phyloP scores from a whole-genome alignment of 2,888 invertebrate species.

The Boloria euphrosyne region DNA sequence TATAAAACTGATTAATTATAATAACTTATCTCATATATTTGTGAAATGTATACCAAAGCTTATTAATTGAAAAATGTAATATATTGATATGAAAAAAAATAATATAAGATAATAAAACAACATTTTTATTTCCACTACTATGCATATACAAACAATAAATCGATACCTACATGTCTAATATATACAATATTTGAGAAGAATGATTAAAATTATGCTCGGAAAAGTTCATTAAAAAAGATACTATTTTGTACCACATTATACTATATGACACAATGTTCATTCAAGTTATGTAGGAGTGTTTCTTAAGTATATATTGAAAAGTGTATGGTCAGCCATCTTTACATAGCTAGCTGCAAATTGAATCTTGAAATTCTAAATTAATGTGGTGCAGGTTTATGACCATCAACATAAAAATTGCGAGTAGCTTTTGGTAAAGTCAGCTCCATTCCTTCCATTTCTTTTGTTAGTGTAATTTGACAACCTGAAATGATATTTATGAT shows the following conservation, averaged over 20 bases:
- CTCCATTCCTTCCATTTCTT: slow-evolving; percentile 93
- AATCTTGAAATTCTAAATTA: slow-evolving; percentile 59
- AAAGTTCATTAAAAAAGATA: too few species aligned
- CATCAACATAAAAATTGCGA: slow-evolving; percentile 98
- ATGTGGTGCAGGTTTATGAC: slow-evolving; percentile 97
- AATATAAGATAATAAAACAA: not conserved
- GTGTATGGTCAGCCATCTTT: not conserved
- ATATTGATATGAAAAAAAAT: too few species aligned
- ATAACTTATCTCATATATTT: too few species aligned
- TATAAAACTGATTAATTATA: too few species aligned
- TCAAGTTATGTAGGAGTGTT: not conserved
- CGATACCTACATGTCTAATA: not conserved
- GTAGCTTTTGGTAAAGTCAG: slow-evolving; percentile 93
- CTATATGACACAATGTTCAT: not conserved
- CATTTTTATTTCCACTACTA: slow-evolving; percentile 8
- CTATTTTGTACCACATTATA: too few species aligned
- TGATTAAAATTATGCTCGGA: too few species aligned
- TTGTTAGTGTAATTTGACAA: slow-evolving; percentile 94
- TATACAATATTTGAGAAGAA: slow-evolving; percentile 7
- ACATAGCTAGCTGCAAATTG: not conserved
- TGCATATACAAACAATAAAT: not conserved
- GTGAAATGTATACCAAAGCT: too few species aligned
- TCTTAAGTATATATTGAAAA: not conserved
- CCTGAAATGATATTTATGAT: slow-evolving; percentile 75
- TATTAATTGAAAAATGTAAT: too few species aligned